These are phyloP conservation scores for Danio jaintianensis DNA, from an alignment of 2,797 vertebrate species.

Conservation along the genomic window DNA sequence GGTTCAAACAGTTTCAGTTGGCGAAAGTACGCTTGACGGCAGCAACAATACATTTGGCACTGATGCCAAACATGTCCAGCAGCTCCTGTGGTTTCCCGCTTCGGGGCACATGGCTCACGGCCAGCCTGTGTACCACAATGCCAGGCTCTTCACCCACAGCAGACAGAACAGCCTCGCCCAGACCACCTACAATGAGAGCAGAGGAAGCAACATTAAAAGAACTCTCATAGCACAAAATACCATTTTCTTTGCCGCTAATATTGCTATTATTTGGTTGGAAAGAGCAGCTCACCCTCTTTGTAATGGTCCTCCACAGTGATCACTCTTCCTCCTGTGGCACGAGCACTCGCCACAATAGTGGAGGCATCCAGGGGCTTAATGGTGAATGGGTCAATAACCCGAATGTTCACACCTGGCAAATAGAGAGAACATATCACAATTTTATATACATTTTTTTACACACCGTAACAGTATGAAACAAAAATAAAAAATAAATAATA, in stretches of 20 bases:
- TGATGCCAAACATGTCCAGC: constrained; percentile 84
- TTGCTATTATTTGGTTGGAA: neutral
- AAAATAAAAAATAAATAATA: no score
- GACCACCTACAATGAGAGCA: constrained; percentile 79
- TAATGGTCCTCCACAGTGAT: constrained; percentile 94
- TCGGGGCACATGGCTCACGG: constrained; percentile 79
- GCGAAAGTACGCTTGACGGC: constrained; percentile 81
- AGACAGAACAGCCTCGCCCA: constrained; percentile 86
- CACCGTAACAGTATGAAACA: no score
- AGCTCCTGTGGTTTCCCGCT: constrained; percentile 83
- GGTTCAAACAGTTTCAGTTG: constrained; percentile 68
- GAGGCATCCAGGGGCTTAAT: constrained; percentile 87
- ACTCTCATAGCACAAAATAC: neutral
- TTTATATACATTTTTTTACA: no score
- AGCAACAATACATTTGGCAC: constrained; percentile 77
- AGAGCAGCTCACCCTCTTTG: constrained; percentile 79
- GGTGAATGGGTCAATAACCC: constrained; percentile 90
- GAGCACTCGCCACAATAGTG: constrained; percentile 83
- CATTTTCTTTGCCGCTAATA: neutral
- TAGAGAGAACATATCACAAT: neutral
- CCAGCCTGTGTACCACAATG: constrained; percentile 82
- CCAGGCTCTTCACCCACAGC: constrained; percentile 82
- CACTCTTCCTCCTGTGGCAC: constrained; percentile 82
- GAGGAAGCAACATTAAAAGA: neutral
- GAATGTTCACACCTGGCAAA: constrained; percentile 78